These are phyloP conservation scores for Tenthredo mesomela DNA, from an alignment of 2,888 invertebrate species.

Conservation along the genomic window DNA sequence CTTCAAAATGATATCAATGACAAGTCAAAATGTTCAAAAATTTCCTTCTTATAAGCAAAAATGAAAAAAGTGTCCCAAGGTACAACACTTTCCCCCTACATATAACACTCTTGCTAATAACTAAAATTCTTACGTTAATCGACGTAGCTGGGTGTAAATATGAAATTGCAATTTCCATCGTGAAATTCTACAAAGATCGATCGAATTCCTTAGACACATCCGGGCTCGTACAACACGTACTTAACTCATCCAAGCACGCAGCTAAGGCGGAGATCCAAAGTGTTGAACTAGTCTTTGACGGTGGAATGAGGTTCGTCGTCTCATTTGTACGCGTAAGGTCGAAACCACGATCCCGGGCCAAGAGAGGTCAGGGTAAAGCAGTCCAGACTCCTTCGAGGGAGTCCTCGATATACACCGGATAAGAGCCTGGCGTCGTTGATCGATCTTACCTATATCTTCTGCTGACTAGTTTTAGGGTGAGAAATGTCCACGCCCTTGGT, in stretches of 20 bases:
- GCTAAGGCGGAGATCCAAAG: background rate
- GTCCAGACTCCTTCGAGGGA: constrained; percentile 5
- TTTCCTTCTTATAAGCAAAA: too few relatives aligned
- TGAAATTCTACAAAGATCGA: background rate
- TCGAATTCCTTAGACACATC: background rate
- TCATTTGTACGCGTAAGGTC: constrained; percentile 44
- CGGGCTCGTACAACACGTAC: constrained; percentile 28
- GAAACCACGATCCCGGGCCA: constrained; percentile 36
- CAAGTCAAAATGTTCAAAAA: too few relatives aligned
- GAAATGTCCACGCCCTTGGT: constrained; percentile 7
- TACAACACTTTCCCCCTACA: too few relatives aligned
- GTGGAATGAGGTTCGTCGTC: constrained; percentile 2
- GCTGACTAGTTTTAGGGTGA: constrained; percentile 32
- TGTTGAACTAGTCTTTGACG: constrained; percentile 25
- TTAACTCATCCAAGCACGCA: background rate
- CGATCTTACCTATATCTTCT: constrained; percentile 38
- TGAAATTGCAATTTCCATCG: background rate
- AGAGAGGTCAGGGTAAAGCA: constrained; percentile 5
- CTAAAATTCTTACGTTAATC: background rate
- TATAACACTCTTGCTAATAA: background rate
- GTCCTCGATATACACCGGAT: constrained; percentile 39
- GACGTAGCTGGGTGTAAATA: background rate
- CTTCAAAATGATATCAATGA: too few relatives aligned
- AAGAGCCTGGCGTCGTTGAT: constrained; percentile 40
- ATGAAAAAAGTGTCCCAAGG: too few relatives aligned